These are phyloP conservation scores for Capreolus pygargus DNA, from an alignment of 2,113 vertebrate species.

Conservation along the genomic window DNA sequence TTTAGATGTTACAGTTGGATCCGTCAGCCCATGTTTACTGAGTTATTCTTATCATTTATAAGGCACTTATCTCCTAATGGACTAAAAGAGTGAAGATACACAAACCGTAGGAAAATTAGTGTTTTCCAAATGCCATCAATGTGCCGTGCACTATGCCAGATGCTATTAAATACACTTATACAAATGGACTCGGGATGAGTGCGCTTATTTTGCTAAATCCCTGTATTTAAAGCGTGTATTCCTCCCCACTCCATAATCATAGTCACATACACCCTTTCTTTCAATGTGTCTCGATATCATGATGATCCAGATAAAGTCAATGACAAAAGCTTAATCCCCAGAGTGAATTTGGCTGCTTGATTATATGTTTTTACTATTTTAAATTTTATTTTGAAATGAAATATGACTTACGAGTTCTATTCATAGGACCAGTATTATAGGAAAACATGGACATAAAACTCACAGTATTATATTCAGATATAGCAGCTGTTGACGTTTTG, in stretches of 20 bases:
- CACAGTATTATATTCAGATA: background rate
- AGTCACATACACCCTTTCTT: background rate
- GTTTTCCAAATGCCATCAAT: background rate
- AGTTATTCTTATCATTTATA: background rate
- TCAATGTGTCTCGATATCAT: accelerated
- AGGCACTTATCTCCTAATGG: background rate
- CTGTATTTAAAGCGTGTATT: accelerated
- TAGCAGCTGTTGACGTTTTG: too few species aligned
- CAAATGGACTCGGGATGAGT: background rate
- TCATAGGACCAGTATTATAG: background rate
- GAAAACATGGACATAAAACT: background rate
- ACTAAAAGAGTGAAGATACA: background rate
- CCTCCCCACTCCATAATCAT: background rate
- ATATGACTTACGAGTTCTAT: background rate
- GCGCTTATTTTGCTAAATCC: background rate
- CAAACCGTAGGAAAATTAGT: accelerated
- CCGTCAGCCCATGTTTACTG: background rate
- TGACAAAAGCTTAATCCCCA: background rate
- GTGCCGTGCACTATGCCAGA: accelerated
- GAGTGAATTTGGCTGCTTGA: background rate
- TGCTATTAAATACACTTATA: too few species aligned
- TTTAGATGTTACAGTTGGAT: accelerated
- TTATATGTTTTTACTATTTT: background rate
- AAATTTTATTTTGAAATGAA: background rate
- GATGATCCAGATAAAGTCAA: too few species aligned